phyloP scores from a whole-genome alignment of 1,140 invertebrate genomes.

The Stenopsyche tienmushanensis region DNA sequence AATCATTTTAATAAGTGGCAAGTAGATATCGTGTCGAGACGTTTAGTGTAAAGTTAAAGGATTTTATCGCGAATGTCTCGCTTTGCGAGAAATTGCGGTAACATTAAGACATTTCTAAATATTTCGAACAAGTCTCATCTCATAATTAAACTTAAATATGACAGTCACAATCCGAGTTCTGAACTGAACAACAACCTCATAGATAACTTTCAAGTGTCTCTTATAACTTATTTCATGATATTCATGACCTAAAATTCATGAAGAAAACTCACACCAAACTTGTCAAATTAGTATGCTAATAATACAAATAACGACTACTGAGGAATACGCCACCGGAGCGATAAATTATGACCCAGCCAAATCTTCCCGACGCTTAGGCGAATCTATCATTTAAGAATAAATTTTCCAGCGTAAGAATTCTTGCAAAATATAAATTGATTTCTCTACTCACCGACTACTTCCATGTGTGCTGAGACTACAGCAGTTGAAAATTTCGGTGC shows the following conservation, averaged over 20 bases:
- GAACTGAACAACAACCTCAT: background rate
- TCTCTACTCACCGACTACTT: slow-evolving; percentile 66
- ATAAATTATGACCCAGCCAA: background rate
- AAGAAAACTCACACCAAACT: background rate
- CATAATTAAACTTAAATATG: background rate
- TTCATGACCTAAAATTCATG: background rate
- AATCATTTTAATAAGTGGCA: no score
- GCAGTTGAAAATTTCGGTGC: slow-evolving; percentile 67
- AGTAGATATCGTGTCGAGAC: no score
- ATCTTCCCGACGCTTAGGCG: no score
- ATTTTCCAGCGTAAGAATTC: no score
- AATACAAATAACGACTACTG: background rate
- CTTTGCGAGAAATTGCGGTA: no score
- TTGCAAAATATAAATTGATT: background rate
- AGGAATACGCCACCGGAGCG: background rate
- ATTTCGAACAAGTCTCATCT: no score
- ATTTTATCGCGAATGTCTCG: no score
- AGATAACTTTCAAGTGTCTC: background rate
- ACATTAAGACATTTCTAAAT: no score
- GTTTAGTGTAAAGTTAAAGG: no score
- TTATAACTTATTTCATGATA: no score
- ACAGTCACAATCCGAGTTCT: background rate
- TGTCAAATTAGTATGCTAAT: background rate
- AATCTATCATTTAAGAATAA: no score
- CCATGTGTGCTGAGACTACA: slow-evolving; percentile 58